phyloP scores from a whole-genome alignment of 2,797 vertebrate genomes.

The Acanthornis magna region DNA sequence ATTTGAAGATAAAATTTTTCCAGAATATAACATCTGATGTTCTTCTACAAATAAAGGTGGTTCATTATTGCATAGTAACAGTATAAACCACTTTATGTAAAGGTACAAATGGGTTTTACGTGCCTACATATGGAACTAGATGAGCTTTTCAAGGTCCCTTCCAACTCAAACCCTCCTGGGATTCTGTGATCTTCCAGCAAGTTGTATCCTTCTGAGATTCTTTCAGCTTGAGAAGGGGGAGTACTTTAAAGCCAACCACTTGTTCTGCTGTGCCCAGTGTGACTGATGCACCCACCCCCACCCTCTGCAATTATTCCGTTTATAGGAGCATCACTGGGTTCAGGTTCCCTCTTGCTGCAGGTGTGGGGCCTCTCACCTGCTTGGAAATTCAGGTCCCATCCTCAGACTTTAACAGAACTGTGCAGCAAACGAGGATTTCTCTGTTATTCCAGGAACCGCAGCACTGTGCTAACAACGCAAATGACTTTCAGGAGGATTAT shows the following conservation, averaged over 20 bases:
- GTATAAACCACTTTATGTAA: background rate
- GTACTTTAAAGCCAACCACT: accelerated
- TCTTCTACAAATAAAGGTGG: background rate
- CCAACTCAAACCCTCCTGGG: too few relatives aligned
- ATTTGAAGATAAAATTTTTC: background rate
- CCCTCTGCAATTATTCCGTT: accelerated
- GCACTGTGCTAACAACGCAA: background rate
- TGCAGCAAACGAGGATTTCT: background rate
- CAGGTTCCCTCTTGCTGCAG: background rate
- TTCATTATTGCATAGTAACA: background rate
- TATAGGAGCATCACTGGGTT: background rate
- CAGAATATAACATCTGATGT: accelerated
- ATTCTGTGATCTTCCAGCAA: background rate
- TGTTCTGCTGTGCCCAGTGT: background rate
- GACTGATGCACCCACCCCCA: background rate
- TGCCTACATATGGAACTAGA: background rate
- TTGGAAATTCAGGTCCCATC: background rate
- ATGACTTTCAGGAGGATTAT: background rate
- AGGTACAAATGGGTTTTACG: background rate
- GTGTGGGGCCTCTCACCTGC: accelerated
- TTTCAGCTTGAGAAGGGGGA: background rate
- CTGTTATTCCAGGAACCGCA: background rate
- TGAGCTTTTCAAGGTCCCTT: background rate
- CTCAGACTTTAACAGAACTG: background rate
- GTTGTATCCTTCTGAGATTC: background rate